These are phyloP conservation scores for Macrostomum cliftonense DNA, from an alignment of 2,888 invertebrate genomes.

Conservation along the genomic window DNA sequence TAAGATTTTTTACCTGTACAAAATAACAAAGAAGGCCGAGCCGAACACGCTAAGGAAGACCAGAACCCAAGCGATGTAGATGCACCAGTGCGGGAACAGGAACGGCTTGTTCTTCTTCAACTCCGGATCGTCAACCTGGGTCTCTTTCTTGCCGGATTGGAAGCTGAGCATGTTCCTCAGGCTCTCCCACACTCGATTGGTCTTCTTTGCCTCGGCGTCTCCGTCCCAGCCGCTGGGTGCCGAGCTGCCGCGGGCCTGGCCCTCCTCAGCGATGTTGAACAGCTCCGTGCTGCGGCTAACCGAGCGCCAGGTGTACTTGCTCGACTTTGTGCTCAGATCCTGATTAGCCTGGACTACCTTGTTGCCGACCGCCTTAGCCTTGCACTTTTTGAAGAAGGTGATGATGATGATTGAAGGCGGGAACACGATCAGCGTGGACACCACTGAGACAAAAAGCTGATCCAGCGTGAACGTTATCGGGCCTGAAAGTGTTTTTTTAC, in stretches of 20 bases:
- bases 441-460: conserved; percentile 26
- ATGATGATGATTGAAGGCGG: conserved; percentile 31
- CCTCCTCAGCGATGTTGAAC: not conserved
- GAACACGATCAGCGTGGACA: conserved; percentile 31
- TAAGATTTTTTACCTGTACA: conserved; percentile 9
- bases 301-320: conserved; percentile 21
- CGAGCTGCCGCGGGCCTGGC: conserved; percentile 15
- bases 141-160: conserved; percentile 16
- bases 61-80: conserved; percentile 34
- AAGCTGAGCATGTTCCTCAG: conserved; percentile 20
- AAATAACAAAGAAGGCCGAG: conserved; percentile 34
- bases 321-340: conserved; percentile 19
- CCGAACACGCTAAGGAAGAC: conserved; percentile 26
- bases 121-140: conserved; percentile 12
- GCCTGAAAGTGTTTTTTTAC: not conserved
- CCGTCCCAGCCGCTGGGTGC: conserved; percentile 16
- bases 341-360: conserved; percentile 23
- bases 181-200: conserved; percentile 19
- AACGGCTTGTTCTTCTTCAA: conserved; percentile 30
- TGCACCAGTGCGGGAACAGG: conserved; percentile 31
- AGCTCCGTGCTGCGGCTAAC: not conserved
- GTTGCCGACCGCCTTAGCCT: conserved; percentile 22
- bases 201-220: conserved; percentile 17
- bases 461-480: not conserved
- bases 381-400: conserved; percentile 26